Conservation (phyloP, 2,888 invertebrate species). For the Kuschelorhynchus macadamiae region DNA sequence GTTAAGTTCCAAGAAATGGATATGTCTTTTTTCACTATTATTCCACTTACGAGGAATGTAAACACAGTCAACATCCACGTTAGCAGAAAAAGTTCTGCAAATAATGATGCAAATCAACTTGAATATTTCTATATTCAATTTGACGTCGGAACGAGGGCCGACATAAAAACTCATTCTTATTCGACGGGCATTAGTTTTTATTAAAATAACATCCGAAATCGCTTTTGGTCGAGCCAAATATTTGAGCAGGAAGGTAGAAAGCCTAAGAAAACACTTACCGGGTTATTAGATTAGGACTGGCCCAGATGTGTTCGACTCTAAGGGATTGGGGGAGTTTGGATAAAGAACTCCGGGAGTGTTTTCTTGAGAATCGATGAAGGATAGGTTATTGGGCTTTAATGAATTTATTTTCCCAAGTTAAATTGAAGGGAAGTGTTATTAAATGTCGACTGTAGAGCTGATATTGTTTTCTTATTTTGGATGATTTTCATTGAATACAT, state of each 20-base stretch:
- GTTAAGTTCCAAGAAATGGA: no score
- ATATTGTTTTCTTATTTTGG: no score
- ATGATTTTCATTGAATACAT: no score
- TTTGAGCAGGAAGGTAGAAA: constrained; percentile 32
- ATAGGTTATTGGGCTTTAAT: neutral
- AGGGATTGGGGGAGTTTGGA: constrained; percentile 8
- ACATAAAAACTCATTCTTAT: neutral
- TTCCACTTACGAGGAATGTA: no score
- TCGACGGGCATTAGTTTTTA: neutral
- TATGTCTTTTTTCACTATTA: no score
- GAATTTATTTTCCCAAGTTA: constrained; percentile 7
- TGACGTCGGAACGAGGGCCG: no score
- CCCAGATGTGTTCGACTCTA: constrained; percentile 29
- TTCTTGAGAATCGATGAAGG: constrained; percentile 1
- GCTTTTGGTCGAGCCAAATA: constrained; percentile 25
- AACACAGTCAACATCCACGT: no score
- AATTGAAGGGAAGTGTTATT: no score
- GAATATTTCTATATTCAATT: no score
- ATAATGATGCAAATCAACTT: no score
- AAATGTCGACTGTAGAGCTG: no score
- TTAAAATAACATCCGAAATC: constrained; percentile 18
- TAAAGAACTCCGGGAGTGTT: neutral
- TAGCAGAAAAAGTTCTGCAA: no score
- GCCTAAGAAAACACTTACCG: constrained; percentile 30
- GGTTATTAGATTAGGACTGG: constrained; percentile 32